These are phyloP conservation scores for Xiphophorus birchmanni DNA, from an alignment of 2,797 vertebrate species.

Conservation along the genomic window DNA sequence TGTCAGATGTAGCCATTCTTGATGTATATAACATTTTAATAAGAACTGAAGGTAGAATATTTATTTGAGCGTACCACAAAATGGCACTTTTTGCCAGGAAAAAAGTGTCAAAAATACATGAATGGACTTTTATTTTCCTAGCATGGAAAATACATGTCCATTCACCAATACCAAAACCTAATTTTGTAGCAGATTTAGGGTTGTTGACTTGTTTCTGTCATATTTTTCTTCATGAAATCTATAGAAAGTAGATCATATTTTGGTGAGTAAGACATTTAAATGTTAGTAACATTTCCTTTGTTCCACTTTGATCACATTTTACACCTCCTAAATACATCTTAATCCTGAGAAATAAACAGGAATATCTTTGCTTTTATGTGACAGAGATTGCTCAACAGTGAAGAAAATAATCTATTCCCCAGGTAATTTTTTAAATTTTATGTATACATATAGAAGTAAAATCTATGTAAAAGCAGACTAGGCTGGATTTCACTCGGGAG, in stretches of 20 bases:
- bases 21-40: no score
- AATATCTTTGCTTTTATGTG: not conserved
- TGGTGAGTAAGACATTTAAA: not conserved
- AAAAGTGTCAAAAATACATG: no score
- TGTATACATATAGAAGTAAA: not conserved
- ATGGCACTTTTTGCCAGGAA: no score
- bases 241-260: not conserved
- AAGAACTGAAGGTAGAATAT: no score
- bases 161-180: not conserved
- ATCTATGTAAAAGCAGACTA: constrained; percentile 15
- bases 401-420: not conserved
- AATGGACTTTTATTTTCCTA: no score
- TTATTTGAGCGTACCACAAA: no score
- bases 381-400: not conserved
- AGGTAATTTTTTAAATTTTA: not conserved
- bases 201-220: not conserved
- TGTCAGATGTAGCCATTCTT: no score
- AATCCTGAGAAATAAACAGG: not conserved
- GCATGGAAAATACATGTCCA: no score
- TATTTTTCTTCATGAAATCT: not conserved
- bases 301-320: not conserved
- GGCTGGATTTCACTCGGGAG: constrained; percentile 26
- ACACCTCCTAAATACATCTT: not conserved
- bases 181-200: not conserved
- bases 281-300: not conserved